These are phyloP conservation scores for Panurus biarmicus DNA, from an alignment of 2,113 vertebrate species.

Conservation along the genomic window DNA sequence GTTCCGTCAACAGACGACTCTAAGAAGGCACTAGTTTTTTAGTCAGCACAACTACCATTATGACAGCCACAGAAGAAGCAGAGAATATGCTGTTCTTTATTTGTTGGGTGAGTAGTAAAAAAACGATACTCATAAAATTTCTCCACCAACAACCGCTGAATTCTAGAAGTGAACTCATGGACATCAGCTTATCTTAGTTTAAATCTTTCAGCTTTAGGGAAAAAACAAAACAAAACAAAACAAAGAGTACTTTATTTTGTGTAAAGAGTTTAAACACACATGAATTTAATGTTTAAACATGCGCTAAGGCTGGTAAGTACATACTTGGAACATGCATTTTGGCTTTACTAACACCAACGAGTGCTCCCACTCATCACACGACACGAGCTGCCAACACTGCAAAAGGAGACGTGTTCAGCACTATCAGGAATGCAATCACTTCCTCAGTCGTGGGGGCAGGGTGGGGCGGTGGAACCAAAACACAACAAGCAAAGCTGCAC, in stretches of 20 bases:
- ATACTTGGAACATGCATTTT: background rate
- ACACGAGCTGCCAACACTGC: background rate
- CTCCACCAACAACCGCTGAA: background rate
- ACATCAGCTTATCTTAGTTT: background rate
- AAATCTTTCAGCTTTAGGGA: background rate
- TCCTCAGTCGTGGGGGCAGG: fast-evolving
- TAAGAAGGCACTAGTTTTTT: background rate
- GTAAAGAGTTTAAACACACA: background rate
- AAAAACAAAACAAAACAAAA: background rate
- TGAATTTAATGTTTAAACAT: background rate
- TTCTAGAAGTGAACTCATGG: background rate
- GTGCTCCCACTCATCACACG: background rate
- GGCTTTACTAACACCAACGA: background rate
- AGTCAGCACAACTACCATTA: background rate
- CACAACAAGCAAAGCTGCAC: background rate
- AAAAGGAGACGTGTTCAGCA: background rate
- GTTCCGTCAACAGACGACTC: background rate
- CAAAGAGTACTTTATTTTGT: background rate
- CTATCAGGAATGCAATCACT: background rate
- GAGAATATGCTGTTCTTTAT: background rate
- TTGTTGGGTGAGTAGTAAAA: no score
- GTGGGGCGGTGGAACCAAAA: background rate
- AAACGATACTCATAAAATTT: no score
- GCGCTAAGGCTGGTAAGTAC: background rate
- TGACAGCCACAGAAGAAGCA: background rate